These are phyloP conservation scores for Egretta garzetta DNA, from an alignment of 2,113 vertebrate species.

Conservation along the genomic window DNA sequence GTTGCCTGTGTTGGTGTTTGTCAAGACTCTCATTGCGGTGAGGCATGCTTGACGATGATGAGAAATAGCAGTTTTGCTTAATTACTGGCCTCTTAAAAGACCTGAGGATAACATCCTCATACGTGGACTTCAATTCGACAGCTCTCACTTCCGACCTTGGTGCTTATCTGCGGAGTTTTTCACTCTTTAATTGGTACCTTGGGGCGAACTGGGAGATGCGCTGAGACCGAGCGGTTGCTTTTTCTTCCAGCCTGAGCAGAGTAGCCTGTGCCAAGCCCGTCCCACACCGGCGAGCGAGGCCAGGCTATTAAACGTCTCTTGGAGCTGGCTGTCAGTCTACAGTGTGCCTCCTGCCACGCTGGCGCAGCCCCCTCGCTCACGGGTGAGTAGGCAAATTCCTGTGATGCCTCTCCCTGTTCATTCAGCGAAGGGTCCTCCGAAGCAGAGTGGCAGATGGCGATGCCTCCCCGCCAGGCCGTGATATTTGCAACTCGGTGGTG, in stretches of 20 bases:
- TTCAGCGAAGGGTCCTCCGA: not conserved
- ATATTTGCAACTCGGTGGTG: not conserved
- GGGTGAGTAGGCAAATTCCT: not conserved
- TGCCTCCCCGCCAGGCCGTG: not conserved
- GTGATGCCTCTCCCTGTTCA: not conserved
- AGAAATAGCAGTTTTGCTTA: not conserved
- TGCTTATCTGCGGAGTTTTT: not conserved
- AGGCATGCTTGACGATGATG: not conserved
- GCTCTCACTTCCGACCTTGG: not conserved
- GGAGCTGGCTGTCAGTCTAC: not conserved
- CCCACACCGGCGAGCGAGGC: not conserved
- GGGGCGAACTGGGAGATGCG: not conserved
- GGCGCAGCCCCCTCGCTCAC: not conserved
- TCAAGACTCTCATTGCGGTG: not conserved
- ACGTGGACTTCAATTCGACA: not conserved
- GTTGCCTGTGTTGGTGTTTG: not conserved
- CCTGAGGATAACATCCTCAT: not conserved
- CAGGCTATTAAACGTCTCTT: not conserved
- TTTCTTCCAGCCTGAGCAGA: not conserved
- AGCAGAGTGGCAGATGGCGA: not conserved
- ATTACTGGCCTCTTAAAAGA: not conserved
- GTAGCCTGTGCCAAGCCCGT: not conserved
- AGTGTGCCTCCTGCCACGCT: not conserved
- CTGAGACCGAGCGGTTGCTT: fast-evolving
- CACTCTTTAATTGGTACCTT: not conserved